Evolutionary conservation across 2,888 invertebrate species (phyloP), one percentile per base, ranked within the genome.

Genomic region (Himalopsyche kuldschensis): DNA sequence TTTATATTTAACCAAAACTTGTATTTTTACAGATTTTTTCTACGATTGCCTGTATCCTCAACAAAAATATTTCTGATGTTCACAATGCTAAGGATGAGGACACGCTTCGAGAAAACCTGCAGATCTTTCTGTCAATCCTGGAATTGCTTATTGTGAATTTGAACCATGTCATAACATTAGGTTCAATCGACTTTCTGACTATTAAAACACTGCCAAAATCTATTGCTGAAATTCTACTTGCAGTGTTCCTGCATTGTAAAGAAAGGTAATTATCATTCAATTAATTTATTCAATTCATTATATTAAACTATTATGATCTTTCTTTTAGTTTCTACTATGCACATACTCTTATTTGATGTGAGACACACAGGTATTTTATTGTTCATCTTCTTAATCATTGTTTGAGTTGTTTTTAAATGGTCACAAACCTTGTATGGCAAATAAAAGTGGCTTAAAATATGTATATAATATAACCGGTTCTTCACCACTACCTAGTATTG

Each of bases 231-330:
- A 75, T 79, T 31, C 11, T 81, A 35, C 20, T 81, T 75, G 81
- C 81, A 81, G 89, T 92, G 32, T 92, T 92, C 86, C 88, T 87
- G 82, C 92, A 93, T 87, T 92, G 92, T 87, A 92, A 90, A 86
- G 89, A 91, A 55, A 92, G 93, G 92, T 92, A 87, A 86, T 82
- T 4, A 32, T 32, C 48, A 46, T 32, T 31, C 2, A 30, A 27
- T 75, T 75, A 6, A 75, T n/a, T n/a, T 75, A 11, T 15, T 41
- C 2, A 3, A 15, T 41, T 41, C 2, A 41, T 41, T 41, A 41
- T 41, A 15, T 1, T 15, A 15, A 41, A 15, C 41, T 41, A n/a
- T n/a, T n/a, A n/a, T n/a, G n/a, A n/a, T n/a, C n/a, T n/a, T n/a
- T n/a, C n/a, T n/a, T n/a, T n/a, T n/a, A n/a, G n/a, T 3, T 41